Conservation (phyloP, 2,113 vertebrate genomes). For the Petroica traversi region DNA sequence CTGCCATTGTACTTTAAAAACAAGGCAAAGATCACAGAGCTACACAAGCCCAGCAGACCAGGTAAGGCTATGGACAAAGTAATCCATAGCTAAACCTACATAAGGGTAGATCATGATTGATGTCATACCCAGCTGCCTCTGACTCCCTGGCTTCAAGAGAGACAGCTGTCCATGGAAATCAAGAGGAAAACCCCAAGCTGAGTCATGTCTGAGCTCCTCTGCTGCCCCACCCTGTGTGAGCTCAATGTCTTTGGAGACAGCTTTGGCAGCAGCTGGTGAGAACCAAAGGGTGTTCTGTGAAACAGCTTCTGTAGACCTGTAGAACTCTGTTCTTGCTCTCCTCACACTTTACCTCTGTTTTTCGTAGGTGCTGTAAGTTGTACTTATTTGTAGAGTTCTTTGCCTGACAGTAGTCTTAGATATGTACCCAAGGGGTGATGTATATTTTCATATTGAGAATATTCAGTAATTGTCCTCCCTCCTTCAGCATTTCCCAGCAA, state of each 20-base stretch:
- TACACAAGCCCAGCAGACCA: background rate
- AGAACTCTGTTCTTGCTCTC: background rate
- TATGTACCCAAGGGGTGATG: background rate
- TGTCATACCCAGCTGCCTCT: background rate
- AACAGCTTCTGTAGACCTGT: background rate
- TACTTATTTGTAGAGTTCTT: background rate
- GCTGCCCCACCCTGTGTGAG: background rate
- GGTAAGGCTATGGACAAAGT: background rate
- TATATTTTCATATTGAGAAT: background rate
- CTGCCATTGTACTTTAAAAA: rapidly evolving
- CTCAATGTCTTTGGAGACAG: background rate
- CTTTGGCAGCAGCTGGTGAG: background rate
- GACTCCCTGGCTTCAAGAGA: background rate
- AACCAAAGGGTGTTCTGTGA: background rate
- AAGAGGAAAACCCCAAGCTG: background rate
- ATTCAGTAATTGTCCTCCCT: background rate
- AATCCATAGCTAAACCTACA: background rate
- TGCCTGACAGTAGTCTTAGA: background rate
- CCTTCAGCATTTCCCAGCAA: background rate
- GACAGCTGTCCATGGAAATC: background rate
- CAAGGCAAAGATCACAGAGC: background rate
- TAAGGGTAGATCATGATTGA: background rate
- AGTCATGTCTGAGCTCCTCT: background rate
- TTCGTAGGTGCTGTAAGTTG: background rate
- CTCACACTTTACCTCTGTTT: background rate